phyloP scores from a whole-genome alignment of 2,888 invertebrate genomes.

The Deilephila porcellus region DNA sequence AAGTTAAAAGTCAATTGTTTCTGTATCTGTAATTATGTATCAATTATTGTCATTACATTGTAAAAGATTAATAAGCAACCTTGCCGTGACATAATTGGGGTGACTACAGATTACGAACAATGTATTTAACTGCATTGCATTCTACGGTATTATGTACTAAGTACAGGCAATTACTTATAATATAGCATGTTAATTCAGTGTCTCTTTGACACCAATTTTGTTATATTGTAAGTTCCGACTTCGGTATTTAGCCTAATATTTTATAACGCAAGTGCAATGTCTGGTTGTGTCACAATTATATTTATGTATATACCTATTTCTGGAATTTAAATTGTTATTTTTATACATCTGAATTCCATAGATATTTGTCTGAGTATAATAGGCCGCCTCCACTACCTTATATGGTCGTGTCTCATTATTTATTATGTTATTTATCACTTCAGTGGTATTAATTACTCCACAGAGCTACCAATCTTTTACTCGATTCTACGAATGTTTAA shows the following conservation, averaged over 20 bases:
- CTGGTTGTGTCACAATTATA: not conserved
- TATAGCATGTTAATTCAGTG: conserved; percentile 11
- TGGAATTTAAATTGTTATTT: too few relatives aligned
- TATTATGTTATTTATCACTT: too few relatives aligned
- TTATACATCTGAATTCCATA: too few relatives aligned
- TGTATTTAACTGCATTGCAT: conserved; percentile 11
- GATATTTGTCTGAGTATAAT: too few relatives aligned
- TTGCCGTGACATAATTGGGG: conserved; percentile 2
- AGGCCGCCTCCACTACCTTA: too few relatives aligned
- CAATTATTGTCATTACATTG: conserved; percentile 8
- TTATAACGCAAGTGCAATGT: not conserved
- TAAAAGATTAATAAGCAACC: not conserved
- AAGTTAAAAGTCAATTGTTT: not conserved
- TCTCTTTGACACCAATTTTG: conserved; percentile 8
- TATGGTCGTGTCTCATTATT: too few relatives aligned
- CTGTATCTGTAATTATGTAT: not conserved
- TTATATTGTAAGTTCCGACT: not conserved
- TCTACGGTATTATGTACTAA: conserved; percentile 2
- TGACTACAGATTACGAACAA: conserved; percentile 1
- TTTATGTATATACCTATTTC: not conserved
- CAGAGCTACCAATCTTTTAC: too few relatives aligned
- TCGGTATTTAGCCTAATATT: not conserved
- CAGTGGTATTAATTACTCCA: too few relatives aligned
- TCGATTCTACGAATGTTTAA: too few relatives aligned
- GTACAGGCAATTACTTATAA: conserved; percentile 3